Evolutionary conservation across 30 jellyfish, hydroid and myxozoan genomes (phyloP).

Genomic region (Cassiopea xamachana): DNA sequence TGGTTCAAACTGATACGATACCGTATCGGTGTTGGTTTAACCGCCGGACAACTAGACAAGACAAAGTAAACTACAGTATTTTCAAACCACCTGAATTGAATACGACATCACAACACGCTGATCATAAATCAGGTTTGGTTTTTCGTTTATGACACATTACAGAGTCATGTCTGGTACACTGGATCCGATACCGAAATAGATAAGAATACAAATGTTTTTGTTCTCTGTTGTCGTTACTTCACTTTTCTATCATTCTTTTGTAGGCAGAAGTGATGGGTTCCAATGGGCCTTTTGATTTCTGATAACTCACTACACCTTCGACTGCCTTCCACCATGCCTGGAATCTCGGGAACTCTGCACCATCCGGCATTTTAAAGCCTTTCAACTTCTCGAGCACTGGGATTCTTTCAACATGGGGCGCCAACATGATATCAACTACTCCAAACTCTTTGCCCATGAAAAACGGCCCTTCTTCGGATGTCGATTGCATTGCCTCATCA

Average conservation of each 20-base stretch:
- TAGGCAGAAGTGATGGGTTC: not conserved
- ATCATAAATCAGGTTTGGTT: too few relatives aligned
- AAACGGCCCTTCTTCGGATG: conserved; percentile 62
- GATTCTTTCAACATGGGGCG: conserved; percentile 71
- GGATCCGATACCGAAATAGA: not conserved
- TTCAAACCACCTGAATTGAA: too few relatives aligned
- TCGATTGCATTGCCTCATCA: conserved; percentile 37
- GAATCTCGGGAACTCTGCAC: conserved; percentile 36
- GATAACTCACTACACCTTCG: conserved; percentile 34
- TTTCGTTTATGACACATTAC: too few relatives aligned
- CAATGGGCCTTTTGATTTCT: conserved; percentile 5
- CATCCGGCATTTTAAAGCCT: conserved; percentile 62
- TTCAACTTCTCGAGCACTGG: conserved; percentile 36
- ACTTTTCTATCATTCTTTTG: not conserved
- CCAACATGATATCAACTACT: conserved; percentile 71
- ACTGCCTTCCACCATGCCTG: conserved; percentile 68
- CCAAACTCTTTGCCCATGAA: conserved; percentile 71
- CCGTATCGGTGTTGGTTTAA: too few relatives aligned
- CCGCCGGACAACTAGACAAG: too few relatives aligned
- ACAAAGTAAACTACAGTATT: too few relatives aligned
- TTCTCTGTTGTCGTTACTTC: not conserved
- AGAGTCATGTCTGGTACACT: too few relatives aligned
- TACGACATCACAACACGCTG: too few relatives aligned
- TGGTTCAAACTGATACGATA: too few relatives aligned
- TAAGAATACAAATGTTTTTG: not conserved